Evolutionary conservation across 2,888 invertebrate genomes (phyloP).

Genomic region (Unio pictorum): DNA sequence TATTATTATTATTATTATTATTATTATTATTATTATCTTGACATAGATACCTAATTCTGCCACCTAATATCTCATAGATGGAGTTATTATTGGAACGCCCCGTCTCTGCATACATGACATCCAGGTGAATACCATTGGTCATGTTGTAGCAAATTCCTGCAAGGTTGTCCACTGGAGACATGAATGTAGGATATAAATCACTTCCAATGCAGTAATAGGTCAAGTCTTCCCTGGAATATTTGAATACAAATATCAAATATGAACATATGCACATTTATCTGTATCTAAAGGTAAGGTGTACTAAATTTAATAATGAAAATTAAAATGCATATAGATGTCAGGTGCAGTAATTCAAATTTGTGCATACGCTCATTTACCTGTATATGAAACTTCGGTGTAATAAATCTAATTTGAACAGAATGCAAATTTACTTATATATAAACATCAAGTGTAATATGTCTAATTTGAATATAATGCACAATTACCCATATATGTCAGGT

Average conservation of each 20-base stretch:
- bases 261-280: too few species aligned
- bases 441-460: too few species aligned
- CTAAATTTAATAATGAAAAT: too few species aligned
- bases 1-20: background rate
- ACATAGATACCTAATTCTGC: conserved; percentile 41
- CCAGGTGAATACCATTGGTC: conserved; percentile 56
- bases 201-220: conserved; percentile 17
- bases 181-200: conserved; percentile 25
- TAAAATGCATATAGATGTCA: too few species aligned
- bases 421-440: too few species aligned
- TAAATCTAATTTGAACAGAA: too few species aligned
- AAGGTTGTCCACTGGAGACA: conserved; percentile 37
- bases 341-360: too few species aligned
- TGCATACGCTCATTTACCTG: too few species aligned
- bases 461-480: too few species aligned
- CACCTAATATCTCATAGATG: conserved; percentile 60
- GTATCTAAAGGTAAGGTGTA: too few species aligned
- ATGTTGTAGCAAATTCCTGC: conserved; percentile 56
- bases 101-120: conserved; percentile 60
- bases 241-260: background rate
- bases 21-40: background rate
- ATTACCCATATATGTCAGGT: too few species aligned
- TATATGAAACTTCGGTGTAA: too few species aligned
- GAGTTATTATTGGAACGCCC: conserved; percentile 50
- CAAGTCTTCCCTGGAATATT: conserved; percentile 37